phyloP scores from a whole-genome alignment of 2,113 vertebrate genomes.

The Narcine bancroftii region DNA sequence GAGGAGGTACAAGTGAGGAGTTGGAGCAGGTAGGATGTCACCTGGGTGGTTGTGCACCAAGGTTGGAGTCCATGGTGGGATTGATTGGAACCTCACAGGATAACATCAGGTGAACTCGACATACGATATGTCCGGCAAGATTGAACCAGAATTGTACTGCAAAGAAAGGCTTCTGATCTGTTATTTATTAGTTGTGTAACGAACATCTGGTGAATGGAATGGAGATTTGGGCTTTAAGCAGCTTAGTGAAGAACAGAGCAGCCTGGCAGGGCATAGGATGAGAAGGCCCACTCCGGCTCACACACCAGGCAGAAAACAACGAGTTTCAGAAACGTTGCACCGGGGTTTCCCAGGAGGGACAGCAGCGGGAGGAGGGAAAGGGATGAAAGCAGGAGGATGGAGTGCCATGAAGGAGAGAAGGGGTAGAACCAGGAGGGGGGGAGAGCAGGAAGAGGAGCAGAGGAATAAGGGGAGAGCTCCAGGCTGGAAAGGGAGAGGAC shows the following conservation, averaged over 20 bases:
- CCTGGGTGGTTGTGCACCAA: no score
- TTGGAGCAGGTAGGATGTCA: no score
- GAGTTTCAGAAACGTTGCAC: neutral
- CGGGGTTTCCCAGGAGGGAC: neutral
- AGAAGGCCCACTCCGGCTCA: neutral
- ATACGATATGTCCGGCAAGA: neutral
- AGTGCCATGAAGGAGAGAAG: neutral
- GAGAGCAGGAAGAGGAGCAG: no score
- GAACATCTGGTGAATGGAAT: constrained; percentile 1
- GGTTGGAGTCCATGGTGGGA: neutral
- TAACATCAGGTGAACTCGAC: neutral
- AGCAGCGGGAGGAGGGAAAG: neutral
- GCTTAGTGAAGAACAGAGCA: neutral
- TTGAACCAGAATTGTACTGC: neutral
- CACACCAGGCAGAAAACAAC: neutral
- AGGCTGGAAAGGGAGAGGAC: neutral
- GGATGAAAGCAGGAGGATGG: neutral
- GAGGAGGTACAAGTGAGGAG: no score
- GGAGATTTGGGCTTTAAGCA: constrained; percentile 5
- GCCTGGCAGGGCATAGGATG: neutral
- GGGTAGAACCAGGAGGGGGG: neutral
- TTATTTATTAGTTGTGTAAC: neutral
- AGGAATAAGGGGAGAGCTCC: neutral
- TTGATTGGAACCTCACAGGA: neutral
- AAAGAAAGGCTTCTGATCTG: neutral